Percentiles rank a stretch among this genome's conserved stretches.
phyloP scores from a whole-genome alignment of 2,888 invertebrate species.

The Polyommatus icarus region DNA sequence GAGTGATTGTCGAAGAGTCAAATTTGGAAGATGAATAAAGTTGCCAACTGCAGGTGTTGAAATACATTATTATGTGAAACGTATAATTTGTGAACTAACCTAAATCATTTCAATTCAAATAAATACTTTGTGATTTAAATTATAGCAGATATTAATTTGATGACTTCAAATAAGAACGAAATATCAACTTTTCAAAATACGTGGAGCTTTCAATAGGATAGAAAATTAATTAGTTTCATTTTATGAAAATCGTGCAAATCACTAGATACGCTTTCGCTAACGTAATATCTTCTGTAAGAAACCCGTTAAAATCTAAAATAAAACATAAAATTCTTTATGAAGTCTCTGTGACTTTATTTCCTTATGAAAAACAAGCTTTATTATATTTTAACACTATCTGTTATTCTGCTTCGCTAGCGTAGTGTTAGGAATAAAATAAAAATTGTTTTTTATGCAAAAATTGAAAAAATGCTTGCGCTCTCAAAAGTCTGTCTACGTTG shows the following conservation, averaged over 20 bases:
- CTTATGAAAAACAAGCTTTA: conserved; percentile 21
- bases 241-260: too few relatives aligned
- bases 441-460: not conserved
- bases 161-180: too few relatives aligned
- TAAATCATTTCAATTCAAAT: too few relatives aligned
- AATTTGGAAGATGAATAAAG: conserved; percentile 47
- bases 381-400: conserved; percentile 17
- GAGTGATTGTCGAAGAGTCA: conserved; percentile 57
- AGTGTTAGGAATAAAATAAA: not conserved
- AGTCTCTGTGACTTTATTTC: not conserved
- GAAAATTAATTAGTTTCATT: too few relatives aligned
- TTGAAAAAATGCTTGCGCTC: not conserved
- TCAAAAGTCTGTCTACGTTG: not conserved
- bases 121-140: too few relatives aligned
- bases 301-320: not conserved
- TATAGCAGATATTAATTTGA: too few relatives aligned
- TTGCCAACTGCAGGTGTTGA: not conserved
- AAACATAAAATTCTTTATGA: conserved; percentile 13
- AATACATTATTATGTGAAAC: not conserved
- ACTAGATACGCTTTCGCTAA: too few relatives aligned
- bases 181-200: too few relatives aligned
- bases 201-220: too few relatives aligned
- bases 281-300: not conserved
- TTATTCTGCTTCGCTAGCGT: not conserved
- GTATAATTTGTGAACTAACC: not conserved